phyloP scores from a whole-genome alignment of 2,797 vertebrate species.

The Hybognathus amarus region DNA sequence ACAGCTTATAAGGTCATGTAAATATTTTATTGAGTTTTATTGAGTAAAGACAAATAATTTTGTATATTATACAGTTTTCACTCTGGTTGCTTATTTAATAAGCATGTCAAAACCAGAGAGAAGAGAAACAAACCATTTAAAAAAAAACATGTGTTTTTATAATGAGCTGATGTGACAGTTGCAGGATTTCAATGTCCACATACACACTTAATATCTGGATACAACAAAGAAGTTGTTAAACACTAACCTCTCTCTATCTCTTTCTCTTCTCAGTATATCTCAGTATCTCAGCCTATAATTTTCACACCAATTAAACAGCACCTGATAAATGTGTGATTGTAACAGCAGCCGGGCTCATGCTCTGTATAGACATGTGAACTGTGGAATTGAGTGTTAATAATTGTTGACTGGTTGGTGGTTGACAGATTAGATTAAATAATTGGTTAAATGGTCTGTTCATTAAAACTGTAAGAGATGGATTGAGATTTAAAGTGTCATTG shows the following conservation, averaged over 20 bases:
- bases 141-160: neutral
- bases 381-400: slow-evolving; percentile 43
- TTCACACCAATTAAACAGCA: neutral
- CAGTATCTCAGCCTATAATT: neutral
- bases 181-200: neutral
- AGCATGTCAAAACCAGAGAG: neutral
- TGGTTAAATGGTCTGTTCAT: neutral
- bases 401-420: slow-evolving; percentile 12
- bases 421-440: neutral
- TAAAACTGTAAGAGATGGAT: neutral
- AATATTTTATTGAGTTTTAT: neutral
- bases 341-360: neutral
- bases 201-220: neutral
- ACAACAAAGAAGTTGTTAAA: neutral
- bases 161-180: neutral
- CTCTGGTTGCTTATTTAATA: neutral
- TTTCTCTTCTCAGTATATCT: no score
- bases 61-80: neutral
- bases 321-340: neutral
- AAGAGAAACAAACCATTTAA: neutral
- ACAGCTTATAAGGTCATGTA: neutral
- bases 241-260: neutral
- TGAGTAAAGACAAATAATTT: no score
- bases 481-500: neutral
- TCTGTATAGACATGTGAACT: slow-evolving; percentile 29